A percentile compares a stretch with the other conserved stretches of the same genome.
Conservation (phyloP, 2,113 vertebrate species). For the Paralichthys olivaceus region DNA sequence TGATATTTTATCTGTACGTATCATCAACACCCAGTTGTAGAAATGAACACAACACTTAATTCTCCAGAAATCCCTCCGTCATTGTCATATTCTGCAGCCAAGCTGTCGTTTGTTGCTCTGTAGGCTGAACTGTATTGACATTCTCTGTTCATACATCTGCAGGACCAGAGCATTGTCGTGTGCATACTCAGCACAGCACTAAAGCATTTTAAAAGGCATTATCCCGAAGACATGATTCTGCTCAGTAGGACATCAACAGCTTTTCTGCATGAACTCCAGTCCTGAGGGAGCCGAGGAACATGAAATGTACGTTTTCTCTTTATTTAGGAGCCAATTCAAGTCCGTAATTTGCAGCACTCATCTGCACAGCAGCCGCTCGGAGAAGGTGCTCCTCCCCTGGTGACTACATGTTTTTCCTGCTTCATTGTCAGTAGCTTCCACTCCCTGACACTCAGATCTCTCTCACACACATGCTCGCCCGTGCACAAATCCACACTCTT, state of each 20-base stretch:
- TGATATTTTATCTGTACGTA: background rate
- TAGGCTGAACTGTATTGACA: slow-evolving; percentile 19
- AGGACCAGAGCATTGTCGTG: slow-evolving; percentile 18
- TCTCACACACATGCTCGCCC: background rate
- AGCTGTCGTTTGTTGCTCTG: slow-evolving; percentile 32
- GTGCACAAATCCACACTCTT: slow-evolving; percentile 20
- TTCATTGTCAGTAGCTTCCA: slow-evolving; percentile 44
- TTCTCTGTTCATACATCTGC: background rate
- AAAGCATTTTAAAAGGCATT: slow-evolving; percentile 18
- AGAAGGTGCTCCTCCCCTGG: slow-evolving; percentile 39
- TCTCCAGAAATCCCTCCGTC: background rate
- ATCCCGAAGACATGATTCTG: slow-evolving; percentile 21
- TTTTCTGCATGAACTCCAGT: slow-evolving; percentile 2
- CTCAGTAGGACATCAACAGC: background rate
- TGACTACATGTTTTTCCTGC: slow-evolving; percentile 40
- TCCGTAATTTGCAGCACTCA: slow-evolving; percentile 43
- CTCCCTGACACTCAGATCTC: slow-evolving; percentile 23
- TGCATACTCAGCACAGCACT: slow-evolving; percentile 36
- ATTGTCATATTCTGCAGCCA: slow-evolving; percentile 12
- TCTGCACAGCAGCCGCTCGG: slow-evolving; percentile 17
- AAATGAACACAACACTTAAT: background rate
- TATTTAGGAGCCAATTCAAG: slow-evolving; percentile 13
- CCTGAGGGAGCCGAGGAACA: background rate
- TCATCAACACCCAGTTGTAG: background rate
- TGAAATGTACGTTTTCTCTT: slow-evolving; percentile 8